Evolutionary conservation across 2,113 vertebrate genomes (phyloP), one percentile per base, ranked within the genome.

Genomic region (Nipponia nippon): DNA sequence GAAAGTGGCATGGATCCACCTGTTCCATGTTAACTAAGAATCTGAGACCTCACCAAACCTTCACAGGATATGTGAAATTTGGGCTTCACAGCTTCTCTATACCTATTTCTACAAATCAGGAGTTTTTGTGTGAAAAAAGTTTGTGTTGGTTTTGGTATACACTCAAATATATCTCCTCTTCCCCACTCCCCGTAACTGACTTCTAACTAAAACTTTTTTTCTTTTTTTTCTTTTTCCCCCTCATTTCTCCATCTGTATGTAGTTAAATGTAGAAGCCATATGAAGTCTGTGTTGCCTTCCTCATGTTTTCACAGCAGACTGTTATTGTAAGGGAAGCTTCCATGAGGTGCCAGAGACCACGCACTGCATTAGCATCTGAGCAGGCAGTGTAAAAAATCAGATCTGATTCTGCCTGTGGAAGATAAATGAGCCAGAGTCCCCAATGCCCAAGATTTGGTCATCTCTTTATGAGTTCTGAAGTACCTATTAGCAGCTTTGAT

Each of bases 401-500:
- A 98, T 98, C 97, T 98, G 98, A 98, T 98, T 92, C 93, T 96
- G 97, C 92, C 97, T 96, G 95, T 55, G 70, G 98, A 98, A 98
- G 98, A 98, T 98, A 98, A 98, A 98, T 98, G 98, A 98, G 98
- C 96, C 76, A 72, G 97, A 97, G 97, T 97, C 97, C 97, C 97
- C 97, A 97, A 7, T 96, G 98, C 96, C 96, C 97, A 93, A 97
- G 98, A 97, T 98, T 97, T 98, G 98, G 98, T 98, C 98, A 98
- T 98, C 98, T 97, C 98, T 98, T 98, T 98, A 98, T 98, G 98
- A 98, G 98, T 97, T 98, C 98, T 98, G 98, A 98, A 98, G 98
- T 98, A 98, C 98, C 98, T 98, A 98, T 98, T 98, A 98, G 98
- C 97, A 98, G 98, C 96, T 97, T 97, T 98, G 98, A 98, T 98